Base-by-base conservation (phyloP, 1,140 invertebrate species). In the Aricia agestis region DNA sequence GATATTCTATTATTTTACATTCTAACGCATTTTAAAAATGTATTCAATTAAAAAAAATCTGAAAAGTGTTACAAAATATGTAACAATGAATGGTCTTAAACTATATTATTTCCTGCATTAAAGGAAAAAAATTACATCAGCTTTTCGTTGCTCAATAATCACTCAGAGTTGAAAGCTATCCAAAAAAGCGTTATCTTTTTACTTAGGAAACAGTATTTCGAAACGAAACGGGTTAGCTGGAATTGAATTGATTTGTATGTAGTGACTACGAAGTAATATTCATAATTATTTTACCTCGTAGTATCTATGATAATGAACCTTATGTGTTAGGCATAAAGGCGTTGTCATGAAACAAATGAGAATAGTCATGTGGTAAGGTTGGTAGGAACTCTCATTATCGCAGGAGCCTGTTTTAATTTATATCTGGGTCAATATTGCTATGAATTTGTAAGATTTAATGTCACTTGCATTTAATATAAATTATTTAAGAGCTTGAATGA, bases 161-260 rank as follows among this genome's bases (percentile, higher is more conserved):
- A 25, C 25, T 25, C 25, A 25, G 25, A 25, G 25, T 10, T 36
- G 0, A 36, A 7, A 36, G 36, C 11, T 52, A 52, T 52, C 45
- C 11, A 13, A 52, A 52, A 52, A 52, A 52, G 6, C 13, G 13
- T 52, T 15, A 52, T 52, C 13, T 52, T 52, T 52, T 52, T 15
- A 52, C 11, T 52, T 52, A 52, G 45, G 45, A 52, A 52, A 52
- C 13, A 52, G 81, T 82, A 31, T 70, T 69, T 66, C 42, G 65
- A 67, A 72, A 69, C 58, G 65, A 69, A 69, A 74, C 57, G 7
- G 59, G 57, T 69, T 41, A 31, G 52, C n/a, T 68, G 67, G 18
- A 69, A n/a, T 65, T 67, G 19, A 69, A 41, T 69, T 65, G 59
- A 69, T 69, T 69, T 69, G 45, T 52, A 52, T 10, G 6, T 52